Conservation (phyloP, 2,888 invertebrate genomes). For the Taenaris catops region DNA sequence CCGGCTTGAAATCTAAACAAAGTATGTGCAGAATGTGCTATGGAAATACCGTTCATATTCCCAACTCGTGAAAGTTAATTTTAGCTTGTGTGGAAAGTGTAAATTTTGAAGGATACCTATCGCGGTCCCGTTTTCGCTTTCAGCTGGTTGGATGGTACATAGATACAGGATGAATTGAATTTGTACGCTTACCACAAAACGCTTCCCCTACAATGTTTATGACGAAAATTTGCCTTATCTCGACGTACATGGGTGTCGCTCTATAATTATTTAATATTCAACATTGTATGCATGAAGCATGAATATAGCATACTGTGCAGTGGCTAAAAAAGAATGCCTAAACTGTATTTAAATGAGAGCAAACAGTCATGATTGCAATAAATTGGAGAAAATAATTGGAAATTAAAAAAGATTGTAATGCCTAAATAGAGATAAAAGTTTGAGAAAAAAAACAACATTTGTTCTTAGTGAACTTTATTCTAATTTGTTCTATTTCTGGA, state of each 20-base stretch:
- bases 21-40: conserved; percentile 31
- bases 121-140: conserved; percentile 56
- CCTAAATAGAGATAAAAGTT: no score
- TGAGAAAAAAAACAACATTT: no score
- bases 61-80: conserved; percentile 14
- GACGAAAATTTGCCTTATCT: conserved; percentile 32
- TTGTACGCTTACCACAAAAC: conserved; percentile 47
- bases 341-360: no score
- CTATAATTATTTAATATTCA: no score
- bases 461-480: no score
- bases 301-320: no score
- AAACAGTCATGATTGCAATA: no score
- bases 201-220: conserved; percentile 37
- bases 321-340: no score
- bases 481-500: no score
- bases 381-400: no score
- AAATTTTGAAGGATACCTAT: conserved; percentile 62
- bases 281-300: no score
- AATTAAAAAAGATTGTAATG: no score
- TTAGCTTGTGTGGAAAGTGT: conserved; percentile 26
- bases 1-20: conserved; percentile 30
- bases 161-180: conserved; percentile 74
- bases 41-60: conserved; percentile 28
- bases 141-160: conserved; percentile 64
- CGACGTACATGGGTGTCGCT: conserved; percentile 12